Conservation (phyloP, 1,140 invertebrate species). For the Bilobella aurantiaca region DNA sequence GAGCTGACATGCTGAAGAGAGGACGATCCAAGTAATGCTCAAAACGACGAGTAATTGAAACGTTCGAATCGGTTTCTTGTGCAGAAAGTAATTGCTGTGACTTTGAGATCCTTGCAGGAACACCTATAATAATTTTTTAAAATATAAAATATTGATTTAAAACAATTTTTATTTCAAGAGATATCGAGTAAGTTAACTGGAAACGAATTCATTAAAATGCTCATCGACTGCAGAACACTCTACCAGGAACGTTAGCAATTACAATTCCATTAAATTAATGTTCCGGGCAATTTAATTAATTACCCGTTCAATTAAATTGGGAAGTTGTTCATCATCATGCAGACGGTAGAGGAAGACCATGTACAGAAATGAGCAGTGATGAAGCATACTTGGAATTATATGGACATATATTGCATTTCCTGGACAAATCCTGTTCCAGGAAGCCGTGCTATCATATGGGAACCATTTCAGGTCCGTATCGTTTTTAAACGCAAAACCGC, state of each 20-base stretch:
- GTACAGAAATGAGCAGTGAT: conserved; percentile 64
- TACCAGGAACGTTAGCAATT: no score
- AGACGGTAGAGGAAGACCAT: conserved; percentile 66
- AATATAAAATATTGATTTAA: conserved; percentile 31
- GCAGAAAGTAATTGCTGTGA: conserved; percentile 36
- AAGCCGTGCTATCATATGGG: background rate
- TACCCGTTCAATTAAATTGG: conserved; percentile 80
- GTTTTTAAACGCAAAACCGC: conserved; percentile 15
- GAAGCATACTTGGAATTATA: conserved; percentile 62
- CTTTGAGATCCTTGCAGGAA: conserved; percentile 30
- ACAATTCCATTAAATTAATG: no score
- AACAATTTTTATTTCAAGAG: background rate
- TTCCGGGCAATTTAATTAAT: conserved; percentile 26
- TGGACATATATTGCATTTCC: conserved; percentile 63
- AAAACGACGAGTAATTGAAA: conserved; percentile 59
- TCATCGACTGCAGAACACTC: no score
- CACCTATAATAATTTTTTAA: conserved; percentile 42
- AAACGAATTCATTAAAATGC: no score
- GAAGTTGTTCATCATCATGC: conserved; percentile 73
- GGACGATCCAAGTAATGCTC: conserved; percentile 54
- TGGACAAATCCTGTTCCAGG: conserved; percentile 45
- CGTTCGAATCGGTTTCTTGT: conserved; percentile 53
- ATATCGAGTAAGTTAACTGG: no score
- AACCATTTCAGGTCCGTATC: conserved; percentile 6
- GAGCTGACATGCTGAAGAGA: conserved; percentile 51